These are phyloP conservation scores for Drosophila tanythrix DNA, from an alignment of 2,888 invertebrate species.

Conservation along the genomic window DNA sequence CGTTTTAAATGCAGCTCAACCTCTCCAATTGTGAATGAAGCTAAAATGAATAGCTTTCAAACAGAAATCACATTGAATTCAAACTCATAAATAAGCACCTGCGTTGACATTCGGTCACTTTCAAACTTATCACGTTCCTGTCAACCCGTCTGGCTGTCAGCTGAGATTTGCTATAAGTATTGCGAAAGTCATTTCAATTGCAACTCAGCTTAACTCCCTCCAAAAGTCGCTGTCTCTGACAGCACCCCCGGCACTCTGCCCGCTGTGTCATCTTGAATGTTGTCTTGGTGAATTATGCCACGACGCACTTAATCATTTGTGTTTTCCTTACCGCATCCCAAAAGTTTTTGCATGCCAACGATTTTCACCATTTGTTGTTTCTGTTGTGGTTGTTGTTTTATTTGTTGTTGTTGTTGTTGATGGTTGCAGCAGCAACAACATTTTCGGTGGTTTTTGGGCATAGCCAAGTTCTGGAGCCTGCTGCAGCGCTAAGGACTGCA, in stretches of 20 bases:
- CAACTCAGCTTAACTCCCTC: constrained; percentile 28
- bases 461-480: constrained; percentile 42
- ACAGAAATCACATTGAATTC: neutral
- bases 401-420: constrained; percentile 22
- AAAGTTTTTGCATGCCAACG: constrained; percentile 73
- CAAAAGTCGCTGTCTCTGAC: constrained; percentile 24
- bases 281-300: constrained; percentile 77
- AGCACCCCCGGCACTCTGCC: constrained; percentile 1
- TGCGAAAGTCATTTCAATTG: constrained; percentile 67
- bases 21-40: neutral
- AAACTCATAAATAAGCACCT: neutral
- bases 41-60: neutral
- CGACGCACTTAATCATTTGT: constrained; percentile 77
- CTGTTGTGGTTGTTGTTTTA: constrained; percentile 13
- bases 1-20: neutral
- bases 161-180: constrained; percentile 43
- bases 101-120: constrained; percentile 4
- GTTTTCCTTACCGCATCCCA: constrained; percentile 72
- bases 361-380: constrained; percentile 43
- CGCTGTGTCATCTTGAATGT: constrained; percentile 45
- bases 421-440: constrained; percentile 45
- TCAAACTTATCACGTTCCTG: neutral
- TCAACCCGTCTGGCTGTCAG: constrained; percentile 24
- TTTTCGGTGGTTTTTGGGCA: constrained; percentile 35
- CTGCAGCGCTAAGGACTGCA: constrained; percentile 63